A percentile compares a stretch with the other conserved stretches of the same genome.
Conservation (phyloP, 2,888 invertebrate species). For the Parnassius orleans region DNA sequence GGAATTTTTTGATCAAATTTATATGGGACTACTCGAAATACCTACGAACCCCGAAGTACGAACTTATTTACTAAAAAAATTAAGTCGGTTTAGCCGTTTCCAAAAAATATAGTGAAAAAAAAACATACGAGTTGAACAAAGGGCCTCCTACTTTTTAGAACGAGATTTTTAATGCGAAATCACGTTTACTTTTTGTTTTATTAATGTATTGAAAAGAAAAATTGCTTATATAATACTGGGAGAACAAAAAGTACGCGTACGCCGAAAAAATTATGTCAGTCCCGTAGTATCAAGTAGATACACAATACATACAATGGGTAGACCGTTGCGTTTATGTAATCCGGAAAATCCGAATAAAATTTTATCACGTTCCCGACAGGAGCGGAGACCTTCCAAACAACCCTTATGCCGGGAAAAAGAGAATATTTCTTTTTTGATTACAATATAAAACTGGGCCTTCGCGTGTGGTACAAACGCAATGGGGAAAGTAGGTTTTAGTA, state of each 20-base stretch:
- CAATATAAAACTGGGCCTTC: conserved; percentile 74
- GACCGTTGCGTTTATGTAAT: conserved; percentile 70
- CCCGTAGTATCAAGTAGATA: conserved; percentile 2
- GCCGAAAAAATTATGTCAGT: not conserved
- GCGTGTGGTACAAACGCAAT: conserved; percentile 35
- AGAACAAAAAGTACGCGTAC: not conserved
- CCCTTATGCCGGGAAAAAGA: conserved; percentile 70
- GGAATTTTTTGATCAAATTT: too few species aligned
- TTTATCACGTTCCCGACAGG: conserved; percentile 74
- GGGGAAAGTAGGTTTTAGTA: not conserved
- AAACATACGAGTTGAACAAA: too few species aligned
- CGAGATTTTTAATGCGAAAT: too few species aligned
- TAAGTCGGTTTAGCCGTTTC: too few species aligned
- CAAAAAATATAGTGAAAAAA: too few species aligned
- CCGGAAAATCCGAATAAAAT: conserved; percentile 75
- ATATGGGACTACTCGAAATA: too few species aligned
- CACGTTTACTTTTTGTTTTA: too few species aligned
- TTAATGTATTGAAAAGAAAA: too few species aligned
- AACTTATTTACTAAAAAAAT: too few species aligned
- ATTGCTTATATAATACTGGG: not conserved
- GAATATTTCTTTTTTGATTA: conserved; percentile 80
- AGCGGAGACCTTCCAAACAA: conserved; percentile 60
- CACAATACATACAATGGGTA: conserved; percentile 41
- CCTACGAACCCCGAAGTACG: too few species aligned
- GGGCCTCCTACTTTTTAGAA: too few species aligned